Evolutionary conservation across 2,113 vertebrate species (phyloP), one percentile per base, ranked within the genome.

Genomic region (Ptilorrhoa leucosticta): DNA sequence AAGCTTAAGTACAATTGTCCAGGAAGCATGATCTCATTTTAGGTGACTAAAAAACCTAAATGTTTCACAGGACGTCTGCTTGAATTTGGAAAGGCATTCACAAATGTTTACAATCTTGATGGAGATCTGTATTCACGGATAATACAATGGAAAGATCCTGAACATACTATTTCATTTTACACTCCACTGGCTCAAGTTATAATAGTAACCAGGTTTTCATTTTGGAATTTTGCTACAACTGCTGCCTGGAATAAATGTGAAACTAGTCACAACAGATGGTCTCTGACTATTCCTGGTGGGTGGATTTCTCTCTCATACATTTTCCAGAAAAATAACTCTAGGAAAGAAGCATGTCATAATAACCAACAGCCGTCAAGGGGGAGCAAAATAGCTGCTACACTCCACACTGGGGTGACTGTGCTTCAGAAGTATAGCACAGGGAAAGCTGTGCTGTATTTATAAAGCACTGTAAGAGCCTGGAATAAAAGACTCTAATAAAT

Each of bases 201-300:
- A 83, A 76, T 17, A 82, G 37, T 15, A 89, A 86, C 18, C 83
- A 31, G 4, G 9, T 54, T 94, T 93, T 96, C 21, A 80, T 92
- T 91, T 85, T 70, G 39, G 33, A 37, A 80, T 77, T 91, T 94
- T 80, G 77, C 33, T 96, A 60, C 24, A 65, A 92, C 20, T 85
- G 21, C 44, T 87, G 76, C 73, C 75, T 84, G 31, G 42, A 93
- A 88, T 84, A 94, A 90, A 89, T 72, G 12, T 79, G 57, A 87
- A 95, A 90, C 93, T 95, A 95, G 50, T 83, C 13, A 30, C 31
- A 27, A 72, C 87, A 94, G 87, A 94, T 94, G 82, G 66, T 91
- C 56, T 56, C 66, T 88, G 72, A 60, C 68, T 82, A 2, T 91
- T 96, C 61, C 53, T 84, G 76, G 39, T 96, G 53, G 45, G 76